Conservation (phyloP, 2,888 invertebrate species). For the Eupeodes latifasciatus region DNA sequence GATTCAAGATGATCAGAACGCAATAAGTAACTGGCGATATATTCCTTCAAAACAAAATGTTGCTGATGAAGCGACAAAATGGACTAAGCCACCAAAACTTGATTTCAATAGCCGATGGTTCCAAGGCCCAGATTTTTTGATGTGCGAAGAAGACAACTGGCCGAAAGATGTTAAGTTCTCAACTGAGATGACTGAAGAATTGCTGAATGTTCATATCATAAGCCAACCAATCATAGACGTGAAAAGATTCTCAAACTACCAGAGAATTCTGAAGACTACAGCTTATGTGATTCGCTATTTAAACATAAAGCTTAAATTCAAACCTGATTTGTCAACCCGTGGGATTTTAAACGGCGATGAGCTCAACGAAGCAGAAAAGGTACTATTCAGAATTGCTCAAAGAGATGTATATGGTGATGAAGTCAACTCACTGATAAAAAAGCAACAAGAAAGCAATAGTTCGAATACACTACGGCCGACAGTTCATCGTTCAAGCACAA, state of each 20-base stretch:
- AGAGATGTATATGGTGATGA: too few relatives aligned
- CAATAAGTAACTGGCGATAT: neutral
- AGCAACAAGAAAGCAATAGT: too few relatives aligned
- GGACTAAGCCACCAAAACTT: neutral
- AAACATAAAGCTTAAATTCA: too few relatives aligned
- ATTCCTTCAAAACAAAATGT: conserved; percentile 1
- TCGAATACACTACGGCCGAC: too few relatives aligned
- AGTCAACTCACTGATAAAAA: too few relatives aligned
- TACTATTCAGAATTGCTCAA: too few relatives aligned
- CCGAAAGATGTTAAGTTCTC: neutral
- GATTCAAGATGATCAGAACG: neutral
- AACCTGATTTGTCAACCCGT: too few relatives aligned
- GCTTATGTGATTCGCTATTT: too few relatives aligned
- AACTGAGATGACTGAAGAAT: neutral
- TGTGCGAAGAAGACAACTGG: neutral
- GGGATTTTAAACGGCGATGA: too few relatives aligned
- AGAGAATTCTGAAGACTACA: too few relatives aligned
- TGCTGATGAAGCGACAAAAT: conserved; percentile 6
- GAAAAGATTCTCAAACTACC: neutral
- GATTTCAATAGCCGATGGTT: neutral
- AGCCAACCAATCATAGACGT: neutral
- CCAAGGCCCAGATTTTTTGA: neutral
- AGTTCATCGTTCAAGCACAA: too few relatives aligned
- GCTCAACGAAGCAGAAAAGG: too few relatives aligned
- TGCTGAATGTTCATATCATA: neutral